Evolutionary conservation across 1,140 invertebrate species (phyloP), one percentile per base, ranked within the genome.

Genomic region (Elymnias hypermnestra): DNA sequence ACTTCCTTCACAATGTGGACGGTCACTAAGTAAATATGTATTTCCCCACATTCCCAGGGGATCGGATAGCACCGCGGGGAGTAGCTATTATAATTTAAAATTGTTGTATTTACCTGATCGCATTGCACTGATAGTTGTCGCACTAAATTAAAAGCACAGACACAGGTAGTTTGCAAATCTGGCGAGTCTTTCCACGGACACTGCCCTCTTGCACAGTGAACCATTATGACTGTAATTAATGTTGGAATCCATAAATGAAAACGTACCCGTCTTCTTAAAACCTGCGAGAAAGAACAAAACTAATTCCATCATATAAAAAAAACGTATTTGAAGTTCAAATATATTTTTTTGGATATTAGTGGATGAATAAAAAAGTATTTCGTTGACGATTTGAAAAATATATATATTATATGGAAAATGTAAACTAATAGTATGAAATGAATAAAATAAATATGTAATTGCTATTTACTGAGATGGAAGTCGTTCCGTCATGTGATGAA

Each of bases 61-160:
- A n/a, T n/a, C n/a, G n/a, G n/a, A n/a, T n/a, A n/a, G n/a, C n/a
- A n/a, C n/a, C n/a, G n/a, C n/a, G n/a, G n/a, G n/a, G n/a, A n/a
- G n/a, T n/a, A n/a, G n/a, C n/a, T n/a, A n/a, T n/a, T n/a, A n/a
- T n/a, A n/a, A n/a, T n/a, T n/a, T n/a, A n/a, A n/a, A n/a, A n/a
- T n/a, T n/a, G n/a, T n/a, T n/a, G 4, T 29, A 5, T 13, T 12
- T 71, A 90, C 89, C 81, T 94, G 92, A 78, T 95, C 93, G 77
- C 95, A 98, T 75, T 97, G 95, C 15, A 97, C 92, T 2, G 94
- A 95, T 1, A 97, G 81, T 72, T 95, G 92, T 47, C 91, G 89
- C 3, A 92, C 92, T 40, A 94, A 83, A 72, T 95, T 97, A 71
- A 92, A 93, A 33, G 95, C 94, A 73, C 96, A 98, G 19, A 96